These are phyloP conservation scores for Leptobrachium ailaonicum DNA, from an alignment of 2,113 vertebrate species.

Conservation along the genomic window DNA sequence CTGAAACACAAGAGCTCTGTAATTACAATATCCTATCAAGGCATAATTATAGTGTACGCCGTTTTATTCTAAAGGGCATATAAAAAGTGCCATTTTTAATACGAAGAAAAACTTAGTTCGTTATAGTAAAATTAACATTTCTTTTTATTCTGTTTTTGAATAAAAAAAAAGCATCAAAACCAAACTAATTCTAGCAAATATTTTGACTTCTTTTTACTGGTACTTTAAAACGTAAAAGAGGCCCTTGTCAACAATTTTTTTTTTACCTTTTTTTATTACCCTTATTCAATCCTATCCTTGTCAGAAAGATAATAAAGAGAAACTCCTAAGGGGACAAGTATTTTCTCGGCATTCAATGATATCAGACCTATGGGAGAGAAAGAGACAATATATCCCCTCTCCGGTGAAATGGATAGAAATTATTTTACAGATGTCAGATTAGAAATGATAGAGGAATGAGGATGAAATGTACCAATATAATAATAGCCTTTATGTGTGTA, in stretches of 20 bases:
- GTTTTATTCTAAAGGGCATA: too few relatives aligned
- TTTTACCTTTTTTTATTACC: background rate
- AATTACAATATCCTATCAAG: too few relatives aligned
- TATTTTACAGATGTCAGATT: constrained; percentile 6
- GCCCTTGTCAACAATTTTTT: background rate
- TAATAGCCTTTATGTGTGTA: background rate
- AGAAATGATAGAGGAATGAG: background rate
- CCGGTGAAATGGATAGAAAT: background rate
- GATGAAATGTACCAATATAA: background rate
- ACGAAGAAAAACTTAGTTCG: too few relatives aligned
- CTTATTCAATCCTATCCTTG: background rate
- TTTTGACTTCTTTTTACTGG: background rate
- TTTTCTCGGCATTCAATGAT: background rate
- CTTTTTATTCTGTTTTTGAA: background rate
- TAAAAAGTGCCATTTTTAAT: too few relatives aligned
- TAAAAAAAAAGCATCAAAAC: background rate
- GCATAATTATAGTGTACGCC: too few relatives aligned
- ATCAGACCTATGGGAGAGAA: background rate
- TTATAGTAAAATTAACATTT: too few relatives aligned
- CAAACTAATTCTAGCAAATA: background rate
- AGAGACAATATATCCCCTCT: background rate
- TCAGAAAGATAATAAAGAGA: constrained; percentile 6
- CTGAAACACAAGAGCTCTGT: too few relatives aligned
- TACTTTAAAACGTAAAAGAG: background rate
- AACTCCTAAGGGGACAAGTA: constrained; percentile 4